Evolutionary conservation across 2,888 invertebrate genomes (phyloP).

Genomic region (Zygothrica quintamaculata): DNA sequence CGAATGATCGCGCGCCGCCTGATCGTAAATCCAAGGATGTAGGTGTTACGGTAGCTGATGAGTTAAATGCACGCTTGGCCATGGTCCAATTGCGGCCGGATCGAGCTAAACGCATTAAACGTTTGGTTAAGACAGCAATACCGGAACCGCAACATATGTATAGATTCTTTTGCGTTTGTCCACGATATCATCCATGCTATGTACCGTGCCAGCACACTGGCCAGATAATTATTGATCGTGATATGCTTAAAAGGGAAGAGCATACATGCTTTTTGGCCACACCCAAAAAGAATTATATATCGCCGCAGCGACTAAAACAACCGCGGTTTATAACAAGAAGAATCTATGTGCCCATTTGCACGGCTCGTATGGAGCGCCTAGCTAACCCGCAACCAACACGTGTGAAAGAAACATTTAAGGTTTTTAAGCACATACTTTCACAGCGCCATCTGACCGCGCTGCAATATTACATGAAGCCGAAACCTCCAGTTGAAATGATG

Average conservation of each 20-base stretch:
- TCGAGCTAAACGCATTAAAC: constrained; percentile 72
- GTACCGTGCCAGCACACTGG: constrained; percentile 80
- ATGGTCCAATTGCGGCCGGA: constrained; percentile 72
- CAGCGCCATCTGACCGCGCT: constrained; percentile 67
- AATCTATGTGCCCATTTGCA: constrained; percentile 77
- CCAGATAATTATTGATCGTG: constrained; percentile 81
- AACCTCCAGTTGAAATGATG: constrained; percentile 64
- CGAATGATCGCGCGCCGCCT: constrained; percentile 28
- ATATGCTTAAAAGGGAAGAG: constrained; percentile 81
- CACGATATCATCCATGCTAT: constrained; percentile 72
- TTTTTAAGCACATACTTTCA: constrained; percentile 63
- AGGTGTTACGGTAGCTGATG: constrained; percentile 71
- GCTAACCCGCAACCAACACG: constrained; percentile 73
- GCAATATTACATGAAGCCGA: constrained; percentile 66
- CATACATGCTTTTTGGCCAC: constrained; percentile 81
- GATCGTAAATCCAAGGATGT: constrained; percentile 27
- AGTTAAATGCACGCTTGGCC: constrained; percentile 71
- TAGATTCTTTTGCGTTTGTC: constrained; percentile 73
- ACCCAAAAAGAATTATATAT: constrained; percentile 74
- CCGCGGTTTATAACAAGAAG: constrained; percentile 65
- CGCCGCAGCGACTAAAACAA: constrained; percentile 45
- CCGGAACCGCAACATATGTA: constrained; percentile 60
- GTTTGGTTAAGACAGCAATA: constrained; percentile 58
- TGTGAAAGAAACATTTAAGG: constrained; percentile 68
- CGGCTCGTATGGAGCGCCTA: constrained; percentile 79